phyloP scores from a whole-genome alignment of 2,888 invertebrate genomes.

The Monochamus alternatus region DNA sequence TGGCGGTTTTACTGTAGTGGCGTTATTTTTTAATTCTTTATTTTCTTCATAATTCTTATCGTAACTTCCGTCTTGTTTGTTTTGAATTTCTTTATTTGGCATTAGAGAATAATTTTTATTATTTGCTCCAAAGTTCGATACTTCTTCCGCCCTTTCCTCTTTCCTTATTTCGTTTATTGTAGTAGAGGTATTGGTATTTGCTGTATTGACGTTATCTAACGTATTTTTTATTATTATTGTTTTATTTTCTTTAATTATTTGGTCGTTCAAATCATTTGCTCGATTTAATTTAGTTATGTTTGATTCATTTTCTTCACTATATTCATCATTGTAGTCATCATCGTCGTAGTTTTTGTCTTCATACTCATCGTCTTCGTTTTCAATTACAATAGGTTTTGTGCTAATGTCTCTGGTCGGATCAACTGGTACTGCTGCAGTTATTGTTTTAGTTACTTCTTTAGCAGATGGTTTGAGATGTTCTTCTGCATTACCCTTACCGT shows the following conservation, averaged over 20 bases:
- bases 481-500: constrained; percentile 46
- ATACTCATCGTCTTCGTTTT: constrained; percentile 19
- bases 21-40: constrained; percentile 21
- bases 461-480: background rate
- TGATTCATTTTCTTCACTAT: constrained; percentile 27
- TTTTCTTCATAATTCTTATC: constrained; percentile 29
- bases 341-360: constrained; percentile 51
- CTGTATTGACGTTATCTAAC: background rate
- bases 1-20: background rate
- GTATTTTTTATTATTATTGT: background rate
- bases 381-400: background rate
- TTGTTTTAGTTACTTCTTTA: background rate
- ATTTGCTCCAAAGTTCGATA: background rate
- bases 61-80: constrained; percentile 26
- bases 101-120: background rate
- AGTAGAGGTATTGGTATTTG: background rate
- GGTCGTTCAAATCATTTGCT: constrained; percentile 6
- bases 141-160: background rate
- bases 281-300: constrained; percentile 13
- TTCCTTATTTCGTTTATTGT: background rate
- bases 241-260: constrained; percentile 16
- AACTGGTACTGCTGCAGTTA: background rate
- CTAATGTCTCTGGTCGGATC: background rate
- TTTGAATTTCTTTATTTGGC: constrained; percentile 16
- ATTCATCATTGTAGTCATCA: constrained; percentile 35